A percentile compares a stretch with the other conserved stretches of the same genome.
These are phyloP conservation scores for Limnodromus scolopaceus DNA, from an alignment of 2,797 vertebrate genomes.

Conservation along the genomic window DNA sequence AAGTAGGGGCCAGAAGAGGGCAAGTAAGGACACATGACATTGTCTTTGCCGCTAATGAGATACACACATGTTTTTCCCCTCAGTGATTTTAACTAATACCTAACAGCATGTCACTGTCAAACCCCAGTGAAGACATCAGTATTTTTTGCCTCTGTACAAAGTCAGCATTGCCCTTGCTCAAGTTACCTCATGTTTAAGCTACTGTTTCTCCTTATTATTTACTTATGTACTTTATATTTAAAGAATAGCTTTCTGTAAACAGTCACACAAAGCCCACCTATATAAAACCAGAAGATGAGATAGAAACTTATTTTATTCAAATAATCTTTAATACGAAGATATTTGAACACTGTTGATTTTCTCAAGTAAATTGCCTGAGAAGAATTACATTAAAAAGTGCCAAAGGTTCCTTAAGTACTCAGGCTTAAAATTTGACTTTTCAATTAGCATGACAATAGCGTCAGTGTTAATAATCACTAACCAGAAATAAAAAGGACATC, in stretches of 20 bases:
- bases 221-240: background rate
- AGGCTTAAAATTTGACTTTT: slow-evolving; percentile 58
- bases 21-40: background rate
- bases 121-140: background rate
- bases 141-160: background rate
- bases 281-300: background rate
- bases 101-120: background rate
- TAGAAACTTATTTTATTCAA: background rate
- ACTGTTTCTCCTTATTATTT: background rate
- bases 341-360: background rate
- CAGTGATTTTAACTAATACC: background rate
- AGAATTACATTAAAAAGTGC: background rate
- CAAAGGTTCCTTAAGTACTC: slow-evolving; percentile 52
- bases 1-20: background rate
- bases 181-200: background rate
- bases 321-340: background rate
- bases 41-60: background rate
- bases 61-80: background rate
- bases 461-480: slow-evolving; percentile 66
- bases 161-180: background rate
- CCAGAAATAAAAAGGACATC: slow-evolving; percentile 51
- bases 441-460: slow-evolving; percentile 71
- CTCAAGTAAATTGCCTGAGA: background rate
- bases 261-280: background rate
- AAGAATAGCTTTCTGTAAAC: background rate